phyloP scores from a whole-genome alignment of 2,113 vertebrate genomes.

The Sisor rabdophorus region DNA sequence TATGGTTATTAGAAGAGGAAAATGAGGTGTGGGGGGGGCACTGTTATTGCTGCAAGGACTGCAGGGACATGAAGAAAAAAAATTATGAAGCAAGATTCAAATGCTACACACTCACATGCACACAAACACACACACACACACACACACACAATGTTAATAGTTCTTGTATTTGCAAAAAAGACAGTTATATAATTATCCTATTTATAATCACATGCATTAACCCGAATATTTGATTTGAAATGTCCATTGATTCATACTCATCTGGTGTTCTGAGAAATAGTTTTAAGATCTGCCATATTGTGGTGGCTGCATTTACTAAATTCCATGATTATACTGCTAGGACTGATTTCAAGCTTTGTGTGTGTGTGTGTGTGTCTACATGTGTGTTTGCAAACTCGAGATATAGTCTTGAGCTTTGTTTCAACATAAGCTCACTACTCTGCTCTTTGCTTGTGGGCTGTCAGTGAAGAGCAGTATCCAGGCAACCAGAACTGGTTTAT shows the following conservation, averaged over 20 bases:
- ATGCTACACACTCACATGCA: constrained; percentile 43
- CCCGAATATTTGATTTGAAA: no score
- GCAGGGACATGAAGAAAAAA: constrained; percentile 33
- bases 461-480: constrained; percentile 28
- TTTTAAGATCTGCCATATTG: neutral
- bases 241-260: no score
- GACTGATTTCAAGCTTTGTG: constrained; percentile 30
- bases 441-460: constrained; percentile 27
- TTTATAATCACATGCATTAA: neutral
- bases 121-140: constrained; percentile 19
- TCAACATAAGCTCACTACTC: constrained; percentile 16
- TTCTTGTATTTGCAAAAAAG: neutral
- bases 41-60: constrained; percentile 23
- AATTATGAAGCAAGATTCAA: constrained; percentile 29
- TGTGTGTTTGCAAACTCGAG: constrained; percentile 32
- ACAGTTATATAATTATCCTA: neutral
- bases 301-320: constrained; percentile 6
- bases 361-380: constrained; percentile 27
- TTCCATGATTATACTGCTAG: constrained; percentile 4
- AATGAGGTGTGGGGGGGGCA: neutral
- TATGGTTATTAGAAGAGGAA: constrained; percentile 24
- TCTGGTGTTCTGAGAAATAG: no score
- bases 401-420: constrained; percentile 17
- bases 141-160: constrained; percentile 28
- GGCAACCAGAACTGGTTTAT: constrained; percentile 39